Evolutionary conservation across 2,888 invertebrate species (phyloP).

Genomic region (Spodoptera exigua): DNA sequence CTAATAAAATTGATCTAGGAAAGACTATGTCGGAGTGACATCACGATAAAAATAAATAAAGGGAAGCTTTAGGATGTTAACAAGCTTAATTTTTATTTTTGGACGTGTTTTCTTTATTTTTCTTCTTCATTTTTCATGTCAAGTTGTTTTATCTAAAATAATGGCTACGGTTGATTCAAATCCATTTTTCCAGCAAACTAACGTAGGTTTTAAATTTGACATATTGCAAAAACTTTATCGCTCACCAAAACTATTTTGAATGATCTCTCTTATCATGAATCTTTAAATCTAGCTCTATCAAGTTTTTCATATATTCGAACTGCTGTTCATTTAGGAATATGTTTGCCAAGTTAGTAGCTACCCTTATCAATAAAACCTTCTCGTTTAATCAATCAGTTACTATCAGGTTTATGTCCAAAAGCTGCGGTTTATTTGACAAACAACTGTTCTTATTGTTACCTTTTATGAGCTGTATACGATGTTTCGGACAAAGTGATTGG

Average conservation of each 20-base stretch:
- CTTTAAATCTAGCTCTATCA: too few relatives aligned
- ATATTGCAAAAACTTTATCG: not conserved
- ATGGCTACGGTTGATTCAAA: too few relatives aligned
- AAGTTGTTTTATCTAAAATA: too few relatives aligned
- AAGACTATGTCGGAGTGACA: constrained; percentile 16
- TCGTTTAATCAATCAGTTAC: constrained; percentile 56
- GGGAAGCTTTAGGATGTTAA: constrained; percentile 1
- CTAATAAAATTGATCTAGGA: constrained; percentile 8
- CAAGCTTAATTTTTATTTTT: not conserved
- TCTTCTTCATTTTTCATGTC: too few relatives aligned
- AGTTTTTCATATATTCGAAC: too few relatives aligned
- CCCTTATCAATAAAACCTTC: constrained; percentile 52
- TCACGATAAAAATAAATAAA: constrained; percentile 35
- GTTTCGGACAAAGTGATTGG: constrained; percentile 36
- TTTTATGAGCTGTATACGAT: constrained; percentile 57
- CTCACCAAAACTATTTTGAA: too few relatives aligned
- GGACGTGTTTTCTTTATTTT: too few relatives aligned
- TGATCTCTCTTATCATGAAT: too few relatives aligned
- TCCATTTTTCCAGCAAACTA: too few relatives aligned
- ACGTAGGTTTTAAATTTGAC: too few relatives aligned
- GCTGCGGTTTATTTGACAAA: constrained; percentile 63
- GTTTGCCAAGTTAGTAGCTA: not conserved
- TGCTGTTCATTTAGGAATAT: not conserved
- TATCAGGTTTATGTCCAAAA: constrained; percentile 56
- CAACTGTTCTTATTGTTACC: constrained; percentile 56